A percentile compares a stretch with the other conserved stretches of the same genome.
Conservation (phyloP, 2,888 invertebrate genomes). For the Drosophila paucipuncta region DNA sequence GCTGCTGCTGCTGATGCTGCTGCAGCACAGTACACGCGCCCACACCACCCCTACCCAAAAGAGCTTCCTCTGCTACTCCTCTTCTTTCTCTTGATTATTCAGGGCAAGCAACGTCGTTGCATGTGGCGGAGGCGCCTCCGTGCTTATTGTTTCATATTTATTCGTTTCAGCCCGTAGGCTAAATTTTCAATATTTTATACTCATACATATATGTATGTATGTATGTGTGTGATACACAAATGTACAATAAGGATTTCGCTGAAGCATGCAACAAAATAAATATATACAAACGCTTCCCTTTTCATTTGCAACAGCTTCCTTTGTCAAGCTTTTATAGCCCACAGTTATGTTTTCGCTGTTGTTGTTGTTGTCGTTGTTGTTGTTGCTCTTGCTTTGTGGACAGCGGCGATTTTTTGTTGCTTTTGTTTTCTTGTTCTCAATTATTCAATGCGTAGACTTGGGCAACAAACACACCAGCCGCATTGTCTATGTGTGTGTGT, state of each 20-base stretch:
- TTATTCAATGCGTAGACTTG: conserved; percentile 43
- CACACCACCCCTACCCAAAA: conserved; percentile 5
- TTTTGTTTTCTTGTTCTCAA: conserved; percentile 42
- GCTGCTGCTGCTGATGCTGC: background rate
- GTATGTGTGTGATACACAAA: conserved; percentile 6
- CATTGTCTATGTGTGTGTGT: conserved; percentile 1
- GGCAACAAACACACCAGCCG: conserved; percentile 6
- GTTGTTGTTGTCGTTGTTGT: conserved; percentile 20
- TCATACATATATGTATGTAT: background rate
- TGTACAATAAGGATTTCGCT: conserved; percentile 51
- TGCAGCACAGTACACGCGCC: conserved; percentile 30
- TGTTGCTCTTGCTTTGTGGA: conserved; percentile 31
- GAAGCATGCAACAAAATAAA: conserved; percentile 57
- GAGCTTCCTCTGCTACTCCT: background rate
- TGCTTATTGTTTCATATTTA: conserved; percentile 63
- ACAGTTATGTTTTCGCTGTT: conserved; percentile 31
- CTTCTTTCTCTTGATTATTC: conserved; percentile 24
- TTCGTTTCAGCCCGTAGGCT: conserved; percentile 56
- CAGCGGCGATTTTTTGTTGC: conserved; percentile 42
- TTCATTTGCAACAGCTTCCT: conserved; percentile 14
- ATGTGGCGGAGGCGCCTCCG: conserved; percentile 43
- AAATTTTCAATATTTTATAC: conserved; percentile 63
- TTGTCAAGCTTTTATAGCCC: conserved; percentile 49
- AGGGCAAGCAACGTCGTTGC: conserved; percentile 29
- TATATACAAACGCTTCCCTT: conserved; percentile 1